Base-by-base conservation (phyloP, 2,113 vertebrate genomes). In the Takifugu flavidus region DNA sequence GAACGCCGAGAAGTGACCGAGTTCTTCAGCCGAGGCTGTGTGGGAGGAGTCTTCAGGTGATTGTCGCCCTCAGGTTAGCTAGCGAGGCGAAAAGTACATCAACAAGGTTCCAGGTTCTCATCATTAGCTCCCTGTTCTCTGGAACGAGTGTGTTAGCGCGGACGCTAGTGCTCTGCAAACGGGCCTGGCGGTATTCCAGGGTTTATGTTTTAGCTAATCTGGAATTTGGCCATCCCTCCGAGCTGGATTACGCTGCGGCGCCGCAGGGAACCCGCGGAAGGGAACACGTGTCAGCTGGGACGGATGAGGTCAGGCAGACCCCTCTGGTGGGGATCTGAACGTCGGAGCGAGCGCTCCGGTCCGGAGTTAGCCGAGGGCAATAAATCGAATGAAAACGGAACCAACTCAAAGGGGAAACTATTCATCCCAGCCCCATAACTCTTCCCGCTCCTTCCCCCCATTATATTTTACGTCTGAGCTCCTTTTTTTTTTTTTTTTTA, bases 311-410 rank as follows among this genome's bases (percentile, higher is more conserved):
- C 79, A 75, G 63, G 12, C 57, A 77, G 72, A 53, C 63, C 71
- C 62, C 70, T 74, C 80, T 67, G 29, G 74, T 29, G 25, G 65
- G 49, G 67, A 75, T 74, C 77, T 65, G 72, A 75, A 78, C 80
- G 72, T 68, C 47, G 77, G 13, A 47, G 62, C 60, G 56, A 59
- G 75, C 56, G 59, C 74, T 77, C 66, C 62, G 82, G 74, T 83
- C 83, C 68, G 80, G 68, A 80, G 76, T 76, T 81, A 20, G 63
- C 78, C 72, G 65, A 74, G 75, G 67, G 78, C 82, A 70, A 87
- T 88, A 87, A 90, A 89, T 86, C 81, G 80, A 81, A 82, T n/a
- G 25, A 80, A 89, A 86, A 86, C 78, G 70, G 85, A 88, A 89
- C 82, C 82, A 80, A 74, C 83, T 87, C 76, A 83, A 89, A 84